phyloP scores from a whole-genome alignment of 2,888 invertebrate species.

The Aphidius colemani region DNA sequence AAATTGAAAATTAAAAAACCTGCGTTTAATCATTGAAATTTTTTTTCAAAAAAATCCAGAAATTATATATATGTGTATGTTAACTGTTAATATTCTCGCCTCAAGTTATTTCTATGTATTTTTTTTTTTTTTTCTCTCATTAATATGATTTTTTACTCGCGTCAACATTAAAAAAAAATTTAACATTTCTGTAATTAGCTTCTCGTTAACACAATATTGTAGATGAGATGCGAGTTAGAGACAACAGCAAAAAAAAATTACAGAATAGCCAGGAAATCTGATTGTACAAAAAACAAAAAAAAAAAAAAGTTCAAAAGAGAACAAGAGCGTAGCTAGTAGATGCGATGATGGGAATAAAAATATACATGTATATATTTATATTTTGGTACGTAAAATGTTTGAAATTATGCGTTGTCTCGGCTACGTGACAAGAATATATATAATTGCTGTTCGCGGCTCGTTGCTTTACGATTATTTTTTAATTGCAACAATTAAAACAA shows the following conservation, averaged over 20 bases:
- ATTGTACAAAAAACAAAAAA: background rate
- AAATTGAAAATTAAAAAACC: background rate
- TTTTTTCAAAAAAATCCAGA: background rate
- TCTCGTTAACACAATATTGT: no score
- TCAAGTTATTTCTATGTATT: no score
- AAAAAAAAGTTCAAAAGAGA: conserved; percentile 1
- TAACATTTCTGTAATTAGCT: no score
- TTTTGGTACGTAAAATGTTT: conserved; percentile 26
- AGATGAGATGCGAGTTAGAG: no score
- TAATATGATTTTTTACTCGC: no score
- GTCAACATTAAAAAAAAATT: no score
- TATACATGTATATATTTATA: conserved; percentile 15
- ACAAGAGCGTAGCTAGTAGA: conserved; percentile 9
- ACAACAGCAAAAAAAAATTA: no score
- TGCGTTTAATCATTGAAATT: conserved; percentile 6
- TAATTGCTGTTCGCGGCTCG: conserved; percentile 49
- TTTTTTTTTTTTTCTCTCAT: no score
- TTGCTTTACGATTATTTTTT: conserved; percentile 53
- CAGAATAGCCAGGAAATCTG: background rate
- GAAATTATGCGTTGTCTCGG: conserved; percentile 32
- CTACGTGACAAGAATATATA: conserved; percentile 44
- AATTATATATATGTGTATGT: no score
- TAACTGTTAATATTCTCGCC: no score
- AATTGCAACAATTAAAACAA: conserved; percentile 51
- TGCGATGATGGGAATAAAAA: conserved; percentile 22